Percentiles rank a stretch among this genome's conserved stretches.
These are phyloP conservation scores for Catocala fraxini DNA, from an alignment of 2,888 invertebrate species.

Conservation along the genomic window DNA sequence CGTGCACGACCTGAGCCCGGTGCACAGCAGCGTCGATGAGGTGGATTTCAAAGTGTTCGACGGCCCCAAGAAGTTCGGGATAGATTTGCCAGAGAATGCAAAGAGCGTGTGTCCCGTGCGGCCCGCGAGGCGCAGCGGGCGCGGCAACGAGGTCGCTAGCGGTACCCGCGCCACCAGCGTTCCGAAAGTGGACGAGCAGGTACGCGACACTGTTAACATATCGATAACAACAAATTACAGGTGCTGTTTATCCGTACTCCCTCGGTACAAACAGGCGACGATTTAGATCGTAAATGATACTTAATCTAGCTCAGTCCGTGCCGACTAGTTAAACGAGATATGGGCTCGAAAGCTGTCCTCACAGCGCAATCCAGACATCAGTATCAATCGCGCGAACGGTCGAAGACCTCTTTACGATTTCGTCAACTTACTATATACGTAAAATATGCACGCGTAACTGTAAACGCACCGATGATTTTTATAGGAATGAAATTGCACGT, in stretches of 20 bases:
- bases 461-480: constrained; percentile 50
- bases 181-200: constrained; percentile 87
- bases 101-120: constrained; percentile 81
- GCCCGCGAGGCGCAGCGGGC: constrained; percentile 79
- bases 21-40: constrained; percentile 66
- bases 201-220: constrained; percentile 85
- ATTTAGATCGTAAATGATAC: constrained; percentile 64
- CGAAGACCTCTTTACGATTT: constrained; percentile 69
- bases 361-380: constrained; percentile 53
- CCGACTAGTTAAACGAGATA: constrained; percentile 63
- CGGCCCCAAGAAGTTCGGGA: constrained; percentile 77
- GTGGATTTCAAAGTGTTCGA: constrained; percentile 78
- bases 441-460: constrained; percentile 61
- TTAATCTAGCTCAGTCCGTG: constrained; percentile 56
- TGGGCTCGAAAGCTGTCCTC: constrained; percentile 65
- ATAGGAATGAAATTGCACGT: constrained; percentile 53
- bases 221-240: constrained; percentile 82
- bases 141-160: constrained; percentile 86
- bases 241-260: constrained; percentile 67
- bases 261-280: constrained; percentile 56
- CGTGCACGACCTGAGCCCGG: constrained; percentile 69
- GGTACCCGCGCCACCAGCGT: constrained; percentile 82
- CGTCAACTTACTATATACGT: constrained; percentile 55
- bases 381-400: constrained; percentile 58
- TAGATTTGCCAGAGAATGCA: constrained; percentile 74